Conservation (phyloP, 2,797 vertebrate genomes). For the Helarctos malayanus region DNA sequence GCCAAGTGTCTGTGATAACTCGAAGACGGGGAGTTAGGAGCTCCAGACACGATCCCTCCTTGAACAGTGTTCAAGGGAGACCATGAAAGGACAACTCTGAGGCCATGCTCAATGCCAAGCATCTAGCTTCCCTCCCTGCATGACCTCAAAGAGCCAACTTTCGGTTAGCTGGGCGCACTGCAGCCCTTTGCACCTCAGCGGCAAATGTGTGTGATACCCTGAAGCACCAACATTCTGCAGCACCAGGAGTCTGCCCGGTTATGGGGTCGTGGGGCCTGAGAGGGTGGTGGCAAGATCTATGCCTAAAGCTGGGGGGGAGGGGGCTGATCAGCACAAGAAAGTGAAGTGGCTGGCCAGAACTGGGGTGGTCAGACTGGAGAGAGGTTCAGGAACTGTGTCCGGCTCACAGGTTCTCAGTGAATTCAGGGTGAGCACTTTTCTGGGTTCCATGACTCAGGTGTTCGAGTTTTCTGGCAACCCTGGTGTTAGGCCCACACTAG, state of each 20-base stretch:
- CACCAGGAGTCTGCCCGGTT: neutral
- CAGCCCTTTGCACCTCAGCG: neutral
- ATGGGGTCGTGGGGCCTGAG: neutral
- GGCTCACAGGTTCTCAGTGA: too few species aligned
- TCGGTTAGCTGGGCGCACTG: neutral
- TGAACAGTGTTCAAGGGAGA: neutral
- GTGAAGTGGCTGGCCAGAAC: neutral
- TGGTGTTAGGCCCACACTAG: neutral
- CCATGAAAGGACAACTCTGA: neutral
- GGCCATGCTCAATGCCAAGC: neutral
- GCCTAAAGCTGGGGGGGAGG: neutral
- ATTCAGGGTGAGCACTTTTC: neutral
- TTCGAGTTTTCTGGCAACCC: neutral
- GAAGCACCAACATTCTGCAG: neutral
- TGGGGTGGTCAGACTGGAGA: fast-evolving
- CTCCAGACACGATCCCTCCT: neutral
- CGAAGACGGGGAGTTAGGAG: neutral
- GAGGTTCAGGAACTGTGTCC: neutral
- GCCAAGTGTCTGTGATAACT: neutral
- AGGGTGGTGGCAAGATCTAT: neutral
- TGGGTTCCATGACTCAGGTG: neutral
- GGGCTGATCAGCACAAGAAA: neutral
- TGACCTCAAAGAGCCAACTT: neutral
- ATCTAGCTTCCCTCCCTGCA: neutral
- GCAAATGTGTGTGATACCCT: neutral